Evolutionary conservation across 2,888 invertebrate species (phyloP).

Genomic region (Megalurothrips usitatus): DNA sequence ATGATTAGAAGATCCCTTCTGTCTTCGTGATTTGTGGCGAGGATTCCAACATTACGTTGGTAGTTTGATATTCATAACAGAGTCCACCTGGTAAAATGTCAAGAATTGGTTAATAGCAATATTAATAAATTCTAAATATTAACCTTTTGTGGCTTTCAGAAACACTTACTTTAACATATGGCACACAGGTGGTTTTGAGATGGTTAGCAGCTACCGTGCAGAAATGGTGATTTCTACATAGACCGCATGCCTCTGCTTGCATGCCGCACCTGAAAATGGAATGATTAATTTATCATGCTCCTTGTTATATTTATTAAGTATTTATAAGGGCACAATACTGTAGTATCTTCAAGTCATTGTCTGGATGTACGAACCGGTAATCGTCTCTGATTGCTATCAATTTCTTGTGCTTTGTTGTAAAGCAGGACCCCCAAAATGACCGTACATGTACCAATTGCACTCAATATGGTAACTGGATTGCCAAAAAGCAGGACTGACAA

Average conservation of each 20-base stretch:
- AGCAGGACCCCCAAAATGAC: conserved; percentile 68
- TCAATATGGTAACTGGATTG: conserved; percentile 66
- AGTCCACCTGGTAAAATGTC: neutral
- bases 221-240: neutral
- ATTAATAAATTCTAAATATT: neutral
- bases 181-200: neutral
- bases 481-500: conserved; percentile 68
- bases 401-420: conserved; percentile 67
- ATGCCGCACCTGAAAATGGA: neutral
- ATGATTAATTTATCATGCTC: neutral
- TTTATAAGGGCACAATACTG: neutral
- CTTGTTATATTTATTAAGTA: neutral
- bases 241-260: neutral
- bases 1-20: neutral
- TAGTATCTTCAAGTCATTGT: neutral
- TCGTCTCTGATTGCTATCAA: conserved; percentile 44
- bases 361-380: neutral
- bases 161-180: neutral
- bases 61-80: neutral
- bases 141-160: neutral
- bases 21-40: neutral
- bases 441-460: conserved; percentile 64
- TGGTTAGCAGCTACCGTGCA: neutral
- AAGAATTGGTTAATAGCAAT: neutral
- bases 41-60: neutral